Percentiles rank a stretch among this genome's conserved stretches.
Evolutionary conservation across 2,113 vertebrate species (phyloP).

Genomic region (Dasypus novemcinctus): DNA sequence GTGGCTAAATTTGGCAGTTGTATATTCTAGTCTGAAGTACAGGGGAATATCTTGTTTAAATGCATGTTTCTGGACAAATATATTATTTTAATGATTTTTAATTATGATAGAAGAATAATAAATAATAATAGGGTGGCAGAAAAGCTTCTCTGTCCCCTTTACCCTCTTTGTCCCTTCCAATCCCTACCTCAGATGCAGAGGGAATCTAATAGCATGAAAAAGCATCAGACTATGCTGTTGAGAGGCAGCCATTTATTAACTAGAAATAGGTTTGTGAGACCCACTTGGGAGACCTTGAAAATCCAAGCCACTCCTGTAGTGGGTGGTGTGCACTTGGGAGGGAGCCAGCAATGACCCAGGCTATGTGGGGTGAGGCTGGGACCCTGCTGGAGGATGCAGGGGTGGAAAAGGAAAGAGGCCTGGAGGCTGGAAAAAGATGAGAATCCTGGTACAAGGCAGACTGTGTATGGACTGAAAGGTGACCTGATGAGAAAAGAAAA

Average conservation of each 20-base stretch:
- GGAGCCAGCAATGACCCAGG: neutral
- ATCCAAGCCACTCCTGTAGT: neutral
- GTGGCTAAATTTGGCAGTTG: neutral
- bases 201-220: neutral
- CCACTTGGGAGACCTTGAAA: neutral
- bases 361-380: neutral
- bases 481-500: neutral
- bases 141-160: neutral
- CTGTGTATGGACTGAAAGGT: neutral
- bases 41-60: neutral
- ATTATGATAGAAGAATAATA: neutral
- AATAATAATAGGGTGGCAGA: neutral
- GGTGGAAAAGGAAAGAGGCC: neutral
- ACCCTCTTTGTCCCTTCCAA: neutral
- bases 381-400: neutral
- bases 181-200: neutral
- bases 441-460: neutral
- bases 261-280: neutral
- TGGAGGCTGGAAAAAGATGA: neutral
- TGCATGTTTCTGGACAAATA: neutral
- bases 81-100: neutral
- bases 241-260: neutral
- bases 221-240: neutral
- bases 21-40: conserved; percentile 7
- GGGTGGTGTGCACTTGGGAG: neutral